These are phyloP conservation scores for Melolontha melolontha DNA, from an alignment of 2,888 invertebrate species.

Conservation along the genomic window DNA sequence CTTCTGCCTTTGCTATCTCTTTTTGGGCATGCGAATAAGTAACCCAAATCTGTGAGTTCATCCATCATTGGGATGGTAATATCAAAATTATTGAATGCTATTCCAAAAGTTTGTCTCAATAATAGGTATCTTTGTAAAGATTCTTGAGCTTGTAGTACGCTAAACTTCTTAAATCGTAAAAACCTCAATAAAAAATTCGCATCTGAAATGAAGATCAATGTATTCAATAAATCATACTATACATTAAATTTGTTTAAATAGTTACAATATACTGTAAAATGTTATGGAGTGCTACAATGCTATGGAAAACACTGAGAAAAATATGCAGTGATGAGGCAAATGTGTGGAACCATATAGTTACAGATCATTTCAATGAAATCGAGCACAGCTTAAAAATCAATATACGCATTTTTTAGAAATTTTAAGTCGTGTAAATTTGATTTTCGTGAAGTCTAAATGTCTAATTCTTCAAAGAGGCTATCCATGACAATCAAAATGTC, in stretches of 20 bases:
- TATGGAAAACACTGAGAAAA: too few relatives aligned
- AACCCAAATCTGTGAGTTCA: constrained; percentile 79
- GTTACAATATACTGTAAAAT: background rate
- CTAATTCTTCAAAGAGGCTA: too few relatives aligned
- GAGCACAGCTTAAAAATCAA: too few relatives aligned
- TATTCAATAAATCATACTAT: background rate
- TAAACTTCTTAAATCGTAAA: constrained; percentile 84
- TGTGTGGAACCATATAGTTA: too few relatives aligned
- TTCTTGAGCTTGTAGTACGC: constrained; percentile 82
- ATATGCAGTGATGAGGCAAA: too few relatives aligned
- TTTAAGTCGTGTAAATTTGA: too few relatives aligned
- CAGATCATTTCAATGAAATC: too few relatives aligned
- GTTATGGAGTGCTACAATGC: too few relatives aligned
- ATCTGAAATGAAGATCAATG: constrained; percentile 66
- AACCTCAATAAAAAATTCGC: constrained; percentile 79
- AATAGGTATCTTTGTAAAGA: constrained; percentile 82
- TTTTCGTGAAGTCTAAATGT: too few relatives aligned
- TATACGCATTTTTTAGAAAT: too few relatives aligned
- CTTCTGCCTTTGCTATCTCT: constrained; percentile 80
- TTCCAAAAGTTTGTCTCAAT: constrained; percentile 81
- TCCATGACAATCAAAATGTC: too few relatives aligned
- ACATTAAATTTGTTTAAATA: constrained; percentile 1
- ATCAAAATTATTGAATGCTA: constrained; percentile 81
- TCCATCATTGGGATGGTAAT: constrained; percentile 77
- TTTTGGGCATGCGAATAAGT: constrained; percentile 82